phyloP scores from a whole-genome alignment of 92 coral and sea anemone genomes.

The Epizoanthus ramosus region DNA sequence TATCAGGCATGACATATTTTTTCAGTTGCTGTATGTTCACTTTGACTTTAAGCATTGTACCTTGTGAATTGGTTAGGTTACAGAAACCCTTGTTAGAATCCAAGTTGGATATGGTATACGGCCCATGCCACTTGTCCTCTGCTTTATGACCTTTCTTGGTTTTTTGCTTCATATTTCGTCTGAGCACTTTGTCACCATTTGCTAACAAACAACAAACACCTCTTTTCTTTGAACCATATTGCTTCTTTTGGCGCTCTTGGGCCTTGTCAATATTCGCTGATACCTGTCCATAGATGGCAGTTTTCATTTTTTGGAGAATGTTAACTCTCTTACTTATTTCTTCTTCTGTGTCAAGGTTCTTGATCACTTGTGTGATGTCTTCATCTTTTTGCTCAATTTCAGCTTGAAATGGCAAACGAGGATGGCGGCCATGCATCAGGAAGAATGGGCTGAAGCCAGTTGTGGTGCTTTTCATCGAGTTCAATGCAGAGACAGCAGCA shows the following conservation, averaged over 20 bases:
- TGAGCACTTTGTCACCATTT: constrained; percentile 55
- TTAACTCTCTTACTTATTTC: constrained; percentile 33
- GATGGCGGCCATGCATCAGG: constrained; percentile 68
- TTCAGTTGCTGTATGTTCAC: constrained; percentile 50
- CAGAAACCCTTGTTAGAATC: constrained; percentile 49
- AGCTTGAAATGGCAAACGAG: constrained; percentile 59
- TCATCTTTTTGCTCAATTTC: constrained; percentile 46
- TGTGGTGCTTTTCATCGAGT: constrained; percentile 58
- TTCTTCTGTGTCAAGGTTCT: constrained; percentile 20
- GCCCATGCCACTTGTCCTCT: constrained; percentile 70
- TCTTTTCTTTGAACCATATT: constrained; percentile 36
- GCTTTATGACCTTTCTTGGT: constrained; percentile 41
- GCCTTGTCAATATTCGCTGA: constrained; percentile 52
- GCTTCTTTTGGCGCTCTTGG: constrained; percentile 64
- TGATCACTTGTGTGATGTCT: constrained; percentile 15
- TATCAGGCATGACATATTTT: neutral
- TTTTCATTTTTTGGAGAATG: constrained; percentile 26
- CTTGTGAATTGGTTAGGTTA: constrained; percentile 28
- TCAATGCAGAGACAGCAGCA: constrained; percentile 63
- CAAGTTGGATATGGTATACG: constrained; percentile 43
- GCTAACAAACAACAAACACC: constrained; percentile 18
- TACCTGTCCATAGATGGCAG: constrained; percentile 46
- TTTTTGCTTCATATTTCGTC: constrained; percentile 67
- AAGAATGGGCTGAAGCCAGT: constrained; percentile 72
- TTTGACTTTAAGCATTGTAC: constrained; percentile 29